A percentile compares a stretch with the other conserved stretches of the same genome.
These are phyloP conservation scores for Apocrypta bakeri DNA, from an alignment of 1,140 invertebrate species.

Conservation along the genomic window DNA sequence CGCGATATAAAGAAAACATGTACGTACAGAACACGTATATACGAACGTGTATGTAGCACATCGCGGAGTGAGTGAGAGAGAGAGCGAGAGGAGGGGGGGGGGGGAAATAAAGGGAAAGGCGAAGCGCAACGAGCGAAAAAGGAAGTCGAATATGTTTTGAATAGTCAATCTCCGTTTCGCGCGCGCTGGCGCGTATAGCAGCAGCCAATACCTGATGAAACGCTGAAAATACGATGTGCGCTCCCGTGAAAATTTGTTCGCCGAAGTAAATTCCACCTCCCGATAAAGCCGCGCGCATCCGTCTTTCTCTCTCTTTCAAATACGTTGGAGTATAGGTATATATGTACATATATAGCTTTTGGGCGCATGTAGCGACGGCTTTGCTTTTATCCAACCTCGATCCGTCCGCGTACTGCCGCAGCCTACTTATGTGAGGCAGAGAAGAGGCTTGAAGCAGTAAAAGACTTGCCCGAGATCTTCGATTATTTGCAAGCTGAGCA, in stretches of 20 bases:
- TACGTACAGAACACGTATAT: no score
- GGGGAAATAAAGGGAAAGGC: no score
- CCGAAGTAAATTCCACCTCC: constrained; percentile 1
- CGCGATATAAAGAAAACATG: no score
- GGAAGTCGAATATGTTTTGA: constrained; percentile 24
- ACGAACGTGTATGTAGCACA: background rate
- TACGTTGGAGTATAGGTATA: no score
- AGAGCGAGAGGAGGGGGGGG: no score
- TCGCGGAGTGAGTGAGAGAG: background rate
- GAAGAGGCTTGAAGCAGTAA: constrained; percentile 22
- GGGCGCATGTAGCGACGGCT: background rate
- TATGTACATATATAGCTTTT: no score
- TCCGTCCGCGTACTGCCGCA: background rate
- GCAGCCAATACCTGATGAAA: constrained; percentile 32
- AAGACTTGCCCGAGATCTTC: constrained; percentile 28
- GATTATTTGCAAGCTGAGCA: background rate
- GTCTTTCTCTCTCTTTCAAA: background rate
- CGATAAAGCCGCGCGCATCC: constrained; percentile 8
- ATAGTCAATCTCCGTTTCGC: constrained; percentile 25
- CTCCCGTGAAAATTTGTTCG: constrained; percentile 27
- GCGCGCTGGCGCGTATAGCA: background rate
- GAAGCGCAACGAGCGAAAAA: background rate
- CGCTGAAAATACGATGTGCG: constrained; percentile 29
- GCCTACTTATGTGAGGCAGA: constrained; percentile 13
- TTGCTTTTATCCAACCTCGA: constrained; percentile 1